Evolutionary conservation across 2,113 vertebrate species (phyloP), one percentile per base, ranked within the genome.

Genomic region (Protobothrops mucrosquamatus): DNA sequence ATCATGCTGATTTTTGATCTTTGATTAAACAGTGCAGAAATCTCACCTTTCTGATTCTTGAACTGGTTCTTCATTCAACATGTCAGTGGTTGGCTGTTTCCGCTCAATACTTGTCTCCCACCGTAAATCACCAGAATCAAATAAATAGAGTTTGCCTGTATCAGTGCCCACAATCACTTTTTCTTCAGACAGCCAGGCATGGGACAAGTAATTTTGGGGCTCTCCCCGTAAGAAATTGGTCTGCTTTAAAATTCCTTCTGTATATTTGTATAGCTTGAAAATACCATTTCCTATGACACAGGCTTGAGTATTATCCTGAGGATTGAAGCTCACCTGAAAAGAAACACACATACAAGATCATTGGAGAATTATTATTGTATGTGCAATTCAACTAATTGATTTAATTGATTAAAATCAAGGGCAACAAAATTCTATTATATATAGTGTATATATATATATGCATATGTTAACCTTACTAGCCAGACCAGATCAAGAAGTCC

Each of bases 291-390:
- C 99, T 24, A 98, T 98, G 92, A 98, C 96, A 96, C 99, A 99
- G 87, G 99, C 85, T 96, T 98, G 98, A 46, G 97, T 96, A 93
- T 98, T 98, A 97, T 99, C 98, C 91, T 98, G 97, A 59, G 99
- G 99, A 95, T 97, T 99, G 96, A 99, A 99, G 97, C 98, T 99
- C 94, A 99, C 98, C 99, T 99, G 95, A 0, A 91, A 91, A 94
- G 91, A 34, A 92, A 93, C 92, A 93, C 4, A 91, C 12, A n/a
- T 39, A 54, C 12, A 59, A 48, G 89, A 89, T 23, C 94, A 94
- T 34, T 94, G 93, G 92, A 61, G 12, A 12, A 69, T 6, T 85
- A 43, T 14, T 88, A 81, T 20, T 43, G 34, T 43, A 0, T 43
- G 4, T 93, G 91, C 51, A 95, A 54, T 88, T 92, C 29, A 34